These are phyloP conservation scores for Cheirogaleus medius DNA, from an alignment of 2,113 vertebrate species.

Conservation along the genomic window DNA sequence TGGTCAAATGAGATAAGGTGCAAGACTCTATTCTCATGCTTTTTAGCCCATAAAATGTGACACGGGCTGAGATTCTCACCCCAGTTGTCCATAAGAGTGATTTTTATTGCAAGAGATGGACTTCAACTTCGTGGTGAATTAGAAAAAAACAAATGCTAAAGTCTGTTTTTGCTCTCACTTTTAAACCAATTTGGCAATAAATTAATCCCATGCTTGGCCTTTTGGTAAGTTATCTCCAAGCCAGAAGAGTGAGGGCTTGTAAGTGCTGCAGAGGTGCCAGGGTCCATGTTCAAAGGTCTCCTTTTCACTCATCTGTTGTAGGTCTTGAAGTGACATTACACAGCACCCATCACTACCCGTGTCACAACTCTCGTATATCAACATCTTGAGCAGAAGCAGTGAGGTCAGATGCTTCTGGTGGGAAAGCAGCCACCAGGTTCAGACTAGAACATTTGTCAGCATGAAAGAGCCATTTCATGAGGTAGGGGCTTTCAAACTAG, in stretches of 20 bases:
- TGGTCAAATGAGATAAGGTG: conserved; percentile 23
- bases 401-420: neutral
- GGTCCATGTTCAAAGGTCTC: conserved; percentile 4
- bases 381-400: conserved; percentile 33
- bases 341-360: neutral
- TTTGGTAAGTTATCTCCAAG: conserved; percentile 51
- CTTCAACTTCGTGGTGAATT: conserved; percentile 53
- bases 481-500: neutral
- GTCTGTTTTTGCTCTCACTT: conserved; percentile 35
- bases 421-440: neutral
- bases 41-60: conserved; percentile 35
- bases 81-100: conserved; percentile 45
- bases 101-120: conserved; percentile 46
- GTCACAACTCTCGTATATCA: neutral
- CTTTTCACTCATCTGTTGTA: conserved; percentile 15
- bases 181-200: conserved; percentile 61
- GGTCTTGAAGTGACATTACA: conserved; percentile 11
- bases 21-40: neutral
- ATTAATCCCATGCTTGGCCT: conserved; percentile 49
- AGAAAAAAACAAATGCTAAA: conserved; percentile 40
- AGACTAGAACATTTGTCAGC: neutral
- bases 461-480: neutral
- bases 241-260: conserved; percentile 58
- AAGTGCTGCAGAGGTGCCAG: neutral
- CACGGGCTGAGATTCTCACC: conserved; percentile 3